These are phyloP conservation scores for Cosmia trapezina DNA, from an alignment of 2,888 invertebrate genomes.

Conservation along the genomic window DNA sequence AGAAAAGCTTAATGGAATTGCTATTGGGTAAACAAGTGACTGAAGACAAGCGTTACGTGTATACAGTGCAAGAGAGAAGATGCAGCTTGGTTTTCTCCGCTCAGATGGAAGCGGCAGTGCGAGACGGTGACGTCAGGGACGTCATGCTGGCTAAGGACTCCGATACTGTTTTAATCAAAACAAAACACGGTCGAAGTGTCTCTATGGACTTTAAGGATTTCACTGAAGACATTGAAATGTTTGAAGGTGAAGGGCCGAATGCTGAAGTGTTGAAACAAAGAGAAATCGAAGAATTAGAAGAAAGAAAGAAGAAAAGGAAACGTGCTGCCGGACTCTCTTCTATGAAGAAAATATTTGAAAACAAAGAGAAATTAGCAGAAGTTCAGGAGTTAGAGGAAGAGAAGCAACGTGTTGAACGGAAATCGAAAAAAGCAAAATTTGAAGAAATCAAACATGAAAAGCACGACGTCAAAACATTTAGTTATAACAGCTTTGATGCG, in stretches of 20 bases:
- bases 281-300: constrained; percentile 89
- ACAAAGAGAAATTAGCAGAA: constrained; percentile 93
- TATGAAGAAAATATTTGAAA: constrained; percentile 94
- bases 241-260: constrained; percentile 93
- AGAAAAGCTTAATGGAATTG: constrained; percentile 91
- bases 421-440: constrained; percentile 84
- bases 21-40: constrained; percentile 90
- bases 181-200: constrained; percentile 94
- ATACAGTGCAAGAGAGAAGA: constrained; percentile 93
- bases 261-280: constrained; percentile 92
- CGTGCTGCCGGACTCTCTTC: constrained; percentile 92
- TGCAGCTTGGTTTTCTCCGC: constrained; percentile 94
- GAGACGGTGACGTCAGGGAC: constrained; percentile 94
- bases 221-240: constrained; percentile 90
- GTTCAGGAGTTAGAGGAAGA: constrained; percentile 90
- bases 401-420: constrained; percentile 82
- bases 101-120: constrained; percentile 93
- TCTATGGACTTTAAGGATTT: constrained; percentile 93
- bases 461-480: constrained; percentile 86
- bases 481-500: constrained; percentile 85
- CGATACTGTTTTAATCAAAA: constrained; percentile 93
- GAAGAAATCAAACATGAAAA: constrained; percentile 86
- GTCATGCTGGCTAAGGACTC: constrained; percentile 94
- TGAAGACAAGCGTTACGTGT: constrained; percentile 92
- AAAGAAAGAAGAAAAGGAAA: constrained; percentile 90